Conservation (phyloP, 2,797 vertebrate genomes). For the Macropodus opercularis region DNA sequence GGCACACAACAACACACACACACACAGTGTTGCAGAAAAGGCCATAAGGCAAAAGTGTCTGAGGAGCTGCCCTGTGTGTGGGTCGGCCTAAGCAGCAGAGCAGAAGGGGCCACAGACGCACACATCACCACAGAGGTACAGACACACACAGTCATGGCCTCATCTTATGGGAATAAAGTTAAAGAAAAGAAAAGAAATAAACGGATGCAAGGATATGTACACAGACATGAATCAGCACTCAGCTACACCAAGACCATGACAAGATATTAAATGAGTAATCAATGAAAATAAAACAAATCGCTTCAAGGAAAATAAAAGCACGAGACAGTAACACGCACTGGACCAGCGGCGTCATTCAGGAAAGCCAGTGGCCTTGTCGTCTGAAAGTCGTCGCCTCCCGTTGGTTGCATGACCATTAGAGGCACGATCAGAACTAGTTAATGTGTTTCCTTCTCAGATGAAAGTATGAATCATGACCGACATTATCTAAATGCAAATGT, state of each 20-base stretch:
- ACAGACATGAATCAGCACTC: too few relatives aligned
- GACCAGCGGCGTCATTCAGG: slow-evolving; percentile 7
- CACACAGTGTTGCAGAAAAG: slow-evolving; percentile 38
- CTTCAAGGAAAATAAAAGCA: not conserved
- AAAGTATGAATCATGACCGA: slow-evolving; percentile 21
- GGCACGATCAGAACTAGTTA: slow-evolving; percentile 13
- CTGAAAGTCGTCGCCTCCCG: slow-evolving; percentile 1
- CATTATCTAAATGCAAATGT: slow-evolving; percentile 30
- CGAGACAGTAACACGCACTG: not conserved
- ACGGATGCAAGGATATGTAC: too few relatives aligned
- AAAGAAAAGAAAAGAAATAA: too few relatives aligned
- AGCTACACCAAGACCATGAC: too few relatives aligned
- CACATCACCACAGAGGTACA: slow-evolving; percentile 4
- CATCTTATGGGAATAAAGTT: too few relatives aligned
- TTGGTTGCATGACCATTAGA: slow-evolving; percentile 6
- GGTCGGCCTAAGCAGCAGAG: slow-evolving; percentile 52
- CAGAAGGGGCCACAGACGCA: slow-evolving; percentile 59
- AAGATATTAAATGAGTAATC: too few relatives aligned
- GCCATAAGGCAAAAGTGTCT: slow-evolving; percentile 53
- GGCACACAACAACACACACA: too few relatives aligned
- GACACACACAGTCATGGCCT: slow-evolving; percentile 2
- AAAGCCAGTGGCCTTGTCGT: not conserved
- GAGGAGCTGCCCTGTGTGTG: slow-evolving; percentile 42
- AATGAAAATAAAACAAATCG: slow-evolving; percentile 1
- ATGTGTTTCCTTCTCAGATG: slow-evolving; percentile 20